Evolutionary conservation across 2,888 invertebrate species (phyloP).

Genomic region (Prostheceraeus crozeri): DNA sequence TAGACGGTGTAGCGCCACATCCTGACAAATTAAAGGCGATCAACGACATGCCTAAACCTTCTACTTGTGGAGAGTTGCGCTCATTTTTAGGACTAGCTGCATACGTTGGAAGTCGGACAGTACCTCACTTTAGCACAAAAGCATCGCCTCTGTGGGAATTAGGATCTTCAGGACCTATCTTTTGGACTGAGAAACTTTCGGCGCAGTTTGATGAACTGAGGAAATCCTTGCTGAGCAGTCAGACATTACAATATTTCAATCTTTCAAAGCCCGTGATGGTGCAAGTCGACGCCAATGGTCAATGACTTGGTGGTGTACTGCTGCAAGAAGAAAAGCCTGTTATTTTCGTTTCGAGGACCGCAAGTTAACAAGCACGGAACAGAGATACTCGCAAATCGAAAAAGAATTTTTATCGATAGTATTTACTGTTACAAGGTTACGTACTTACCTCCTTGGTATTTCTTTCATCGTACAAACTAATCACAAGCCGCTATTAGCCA

Average conservation of each 20-base stretch:
- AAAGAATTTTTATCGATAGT: neutral
- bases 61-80: constrained; percentile 1
- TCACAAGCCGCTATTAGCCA: constrained; percentile 10
- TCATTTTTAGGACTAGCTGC: constrained; percentile 10
- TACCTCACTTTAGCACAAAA: neutral
- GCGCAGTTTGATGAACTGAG: neutral
- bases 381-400: constrained; percentile 15
- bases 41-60: constrained; percentile 1
- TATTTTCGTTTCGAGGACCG: constrained; percentile 20
- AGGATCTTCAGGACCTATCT: neutral
- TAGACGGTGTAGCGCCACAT: neutral
- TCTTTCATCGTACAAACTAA: neutral
- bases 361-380: neutral
- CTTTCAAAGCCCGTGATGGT: constrained; percentile 15
- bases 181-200: neutral
- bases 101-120: constrained; percentile 15
- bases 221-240: neutral
- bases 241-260: neutral
- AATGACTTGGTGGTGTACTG: constrained; percentile 8
- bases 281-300: constrained; percentile 13
- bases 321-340: constrained; percentile 18
- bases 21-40: constrained; percentile 4
- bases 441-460: neutral
- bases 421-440: neutral
- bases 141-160: neutral